Conservation (phyloP, 30 jellyfish, hydroid and myxozoan genomes). For the Mastigias papua region DNA sequence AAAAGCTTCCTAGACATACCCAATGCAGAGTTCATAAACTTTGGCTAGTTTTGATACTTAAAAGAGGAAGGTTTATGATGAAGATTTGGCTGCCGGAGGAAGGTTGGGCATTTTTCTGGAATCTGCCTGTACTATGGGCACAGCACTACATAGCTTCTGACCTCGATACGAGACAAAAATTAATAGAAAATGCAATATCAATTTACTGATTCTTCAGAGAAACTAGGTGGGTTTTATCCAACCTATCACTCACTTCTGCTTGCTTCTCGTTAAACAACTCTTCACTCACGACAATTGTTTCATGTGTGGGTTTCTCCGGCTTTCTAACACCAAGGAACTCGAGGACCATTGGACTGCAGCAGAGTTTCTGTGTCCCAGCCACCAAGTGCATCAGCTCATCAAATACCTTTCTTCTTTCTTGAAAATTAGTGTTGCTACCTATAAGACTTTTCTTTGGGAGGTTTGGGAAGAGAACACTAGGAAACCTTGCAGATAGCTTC, state of each 20-base stretch:
- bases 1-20: no score
- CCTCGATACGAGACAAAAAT: no score
- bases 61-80: no score
- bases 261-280: slow-evolving; percentile 46
- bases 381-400: slow-evolving; percentile 87
- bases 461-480: slow-evolving; percentile 90
- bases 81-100: no score
- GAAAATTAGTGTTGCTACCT: slow-evolving; percentile 49
- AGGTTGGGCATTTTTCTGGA: no score
- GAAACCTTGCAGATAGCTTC: slow-evolving; percentile 84
- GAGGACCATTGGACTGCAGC: slow-evolving; percentile 97
- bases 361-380: slow-evolving; percentile 92
- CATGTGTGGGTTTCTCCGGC: slow-evolving; percentile 34
- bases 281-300: slow-evolving; percentile 67
- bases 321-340: slow-evolving; percentile 81
- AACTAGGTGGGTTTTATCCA: neutral
- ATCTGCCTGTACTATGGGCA: no score
- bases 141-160: no score
- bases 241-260: slow-evolving; percentile 6
- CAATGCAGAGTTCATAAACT: no score
- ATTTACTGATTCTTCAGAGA: neutral
- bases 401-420: slow-evolving; percentile 64
- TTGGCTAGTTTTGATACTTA: no score
- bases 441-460: slow-evolving; percentile 81
- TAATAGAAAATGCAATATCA: neutral